Base-by-base conservation (phyloP, 2,888 invertebrate genomes). In the Xylota segnis region DNA sequence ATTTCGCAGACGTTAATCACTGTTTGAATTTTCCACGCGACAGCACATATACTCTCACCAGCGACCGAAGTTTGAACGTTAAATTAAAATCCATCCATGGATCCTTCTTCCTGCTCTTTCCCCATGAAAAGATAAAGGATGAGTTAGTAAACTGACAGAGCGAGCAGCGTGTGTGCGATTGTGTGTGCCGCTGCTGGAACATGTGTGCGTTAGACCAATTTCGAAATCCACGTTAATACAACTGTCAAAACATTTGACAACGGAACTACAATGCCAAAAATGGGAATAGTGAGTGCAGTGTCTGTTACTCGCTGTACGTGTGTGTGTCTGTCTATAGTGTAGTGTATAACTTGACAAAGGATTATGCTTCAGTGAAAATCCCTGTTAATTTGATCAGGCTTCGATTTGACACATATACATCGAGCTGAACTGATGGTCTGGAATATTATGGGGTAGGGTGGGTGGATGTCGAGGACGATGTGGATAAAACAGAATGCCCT, bases 161-260 rank as follows among this genome's bases (percentile, higher is more conserved):
- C 23, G 47, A 16, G 32, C 14, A 34, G 45, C 37, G 66, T 37
- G 47, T 9, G 32, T 63, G 32, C 32, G 68, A 37, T 23, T 59
- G 37, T 58, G 14, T 18, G 40, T 6, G 27, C 14, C 27, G 10
- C n/a, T 10, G 9, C 16, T 50, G 52, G 27, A 76, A 71, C 77
- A 77, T 75, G 81, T 84, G 84, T 84, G 75, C 37, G 81, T 75
- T 84, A 71, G 71, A 81, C 74, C 84, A 84, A 81, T 84, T 84
- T 75, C 70, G 45, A 84, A 84, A 84, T 81, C 84, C 81, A 75
- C 81, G 81, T 84, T 84, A 81, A 84, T 84, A 84, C 84, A 76
- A 84, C 84, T 81, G 84, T 84, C 84, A 84, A 84, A 84, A 84
- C 81, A 84, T 75, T 78, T 84, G 84, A 81, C 84, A 84, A 76